Percentiles rank a stretch among this genome's conserved stretches.
These are phyloP conservation scores for Atherinomorus stipes DNA, from an alignment of 2,113 vertebrate genomes.

Conservation along the genomic window DNA sequence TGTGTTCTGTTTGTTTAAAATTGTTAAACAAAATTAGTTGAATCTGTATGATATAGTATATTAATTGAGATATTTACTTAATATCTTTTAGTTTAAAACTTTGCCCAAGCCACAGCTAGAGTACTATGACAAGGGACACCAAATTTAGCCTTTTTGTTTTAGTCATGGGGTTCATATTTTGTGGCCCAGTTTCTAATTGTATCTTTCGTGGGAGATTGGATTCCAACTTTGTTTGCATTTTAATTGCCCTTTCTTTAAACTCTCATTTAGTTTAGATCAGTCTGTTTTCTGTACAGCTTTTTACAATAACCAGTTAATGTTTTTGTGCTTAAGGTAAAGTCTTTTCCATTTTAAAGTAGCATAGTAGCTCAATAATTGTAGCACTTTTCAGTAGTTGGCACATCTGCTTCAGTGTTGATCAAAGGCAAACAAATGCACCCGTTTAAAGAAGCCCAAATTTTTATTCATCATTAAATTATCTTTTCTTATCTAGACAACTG, in stretches of 20 bases:
- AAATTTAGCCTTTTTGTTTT: neutral
- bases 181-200: no score
- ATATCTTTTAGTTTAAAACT: no score
- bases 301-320: neutral
- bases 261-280: neutral
- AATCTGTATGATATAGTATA: no score
- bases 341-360: no score
- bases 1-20: no score
- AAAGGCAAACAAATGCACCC: neutral
- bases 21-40: no score
- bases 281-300: neutral
- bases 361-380: neutral
- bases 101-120: no score
- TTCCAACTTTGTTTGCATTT: neutral
- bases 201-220: neutral
- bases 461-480: neutral
- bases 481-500: constrained; percentile 64
- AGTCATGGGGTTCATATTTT: neutral
- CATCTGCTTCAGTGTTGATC: neutral
- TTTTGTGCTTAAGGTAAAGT: neutral
- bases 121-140: no score
- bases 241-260: neutral
- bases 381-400: neutral
- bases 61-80: no score
- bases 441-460: neutral